These are phyloP conservation scores for Prosapia bicincta DNA, from an alignment of 2,888 invertebrate species.

Conservation along the genomic window DNA sequence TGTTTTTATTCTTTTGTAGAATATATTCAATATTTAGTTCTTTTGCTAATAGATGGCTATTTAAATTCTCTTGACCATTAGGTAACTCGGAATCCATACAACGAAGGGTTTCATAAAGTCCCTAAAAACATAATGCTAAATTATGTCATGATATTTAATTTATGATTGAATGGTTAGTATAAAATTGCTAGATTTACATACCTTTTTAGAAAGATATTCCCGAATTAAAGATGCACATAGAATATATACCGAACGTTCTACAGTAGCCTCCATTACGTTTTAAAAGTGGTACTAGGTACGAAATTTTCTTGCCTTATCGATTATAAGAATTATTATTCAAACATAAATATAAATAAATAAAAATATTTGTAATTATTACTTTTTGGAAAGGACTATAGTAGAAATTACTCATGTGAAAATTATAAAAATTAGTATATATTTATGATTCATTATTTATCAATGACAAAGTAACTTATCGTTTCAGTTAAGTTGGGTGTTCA, in stretches of 20 bases:
- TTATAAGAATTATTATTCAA: not conserved
- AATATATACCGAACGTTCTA: not conserved
- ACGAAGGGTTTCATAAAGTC: slow-evolving; percentile 16
- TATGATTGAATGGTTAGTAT: too few species aligned
- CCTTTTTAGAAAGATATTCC: slow-evolving; percentile 28
- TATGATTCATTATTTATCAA: not conserved
- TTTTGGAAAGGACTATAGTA: too few species aligned
- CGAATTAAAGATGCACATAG: slow-evolving; percentile 23
- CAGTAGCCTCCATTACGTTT: slow-evolving; percentile 8
- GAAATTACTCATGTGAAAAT: too few species aligned
- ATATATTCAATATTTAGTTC: slow-evolving; percentile 20
- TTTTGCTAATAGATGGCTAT: slow-evolving; percentile 15
- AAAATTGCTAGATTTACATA: slow-evolving; percentile 10
- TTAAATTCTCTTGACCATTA: slow-evolving; percentile 13
- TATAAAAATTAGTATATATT: not conserved
- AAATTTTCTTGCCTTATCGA: slow-evolving; percentile 3
- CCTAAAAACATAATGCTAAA: slow-evolving; percentile 22
- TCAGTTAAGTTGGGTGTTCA: not conserved
- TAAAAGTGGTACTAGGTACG: slow-evolving; percentile 19
- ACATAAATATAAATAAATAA: too few species aligned
- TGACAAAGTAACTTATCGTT: not conserved
- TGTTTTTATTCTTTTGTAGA: slow-evolving; percentile 12
- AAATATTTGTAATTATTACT: too few species aligned
- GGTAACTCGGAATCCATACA: slow-evolving; percentile 26
- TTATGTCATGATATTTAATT: too few species aligned